phyloP scores from a whole-genome alignment of 2,797 vertebrate species.

The Monodelphis domestica region DNA sequence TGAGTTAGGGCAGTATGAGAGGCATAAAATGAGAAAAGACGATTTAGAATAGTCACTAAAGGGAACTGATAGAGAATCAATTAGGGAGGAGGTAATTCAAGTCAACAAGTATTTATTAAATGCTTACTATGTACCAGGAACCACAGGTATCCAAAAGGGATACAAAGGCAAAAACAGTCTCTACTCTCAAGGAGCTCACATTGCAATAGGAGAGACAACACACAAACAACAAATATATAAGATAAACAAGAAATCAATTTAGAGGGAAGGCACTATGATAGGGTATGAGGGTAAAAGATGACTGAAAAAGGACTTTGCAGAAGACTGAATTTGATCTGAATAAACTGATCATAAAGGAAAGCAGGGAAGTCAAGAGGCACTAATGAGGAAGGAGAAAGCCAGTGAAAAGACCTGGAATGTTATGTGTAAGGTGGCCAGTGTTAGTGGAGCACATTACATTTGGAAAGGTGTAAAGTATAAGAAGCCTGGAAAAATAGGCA shows the following conservation, averaged over 20 bases:
- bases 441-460: not conserved
- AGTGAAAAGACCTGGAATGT: not conserved
- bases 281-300: not conserved
- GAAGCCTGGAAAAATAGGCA: not conserved
- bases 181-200: not conserved
- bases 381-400: not conserved
- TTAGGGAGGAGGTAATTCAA: not conserved
- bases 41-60: not conserved
- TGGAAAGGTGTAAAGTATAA: not conserved
- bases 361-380: not conserved
- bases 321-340: no score
- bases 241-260: not conserved
- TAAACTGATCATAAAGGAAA: not conserved
- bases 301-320: not conserved
- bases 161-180: not conserved
- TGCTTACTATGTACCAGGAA: not conserved
- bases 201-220: not conserved
- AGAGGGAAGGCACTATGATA: not conserved
- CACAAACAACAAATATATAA: not conserved
- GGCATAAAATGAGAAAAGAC: not conserved
- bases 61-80: not conserved
- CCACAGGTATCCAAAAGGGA: conserved; percentile 12
- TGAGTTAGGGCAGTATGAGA: not conserved
- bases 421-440: not conserved
- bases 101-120: not conserved